phyloP scores from a whole-genome alignment of 2,888 invertebrate species.

The Sabatieria punctata region DNA sequence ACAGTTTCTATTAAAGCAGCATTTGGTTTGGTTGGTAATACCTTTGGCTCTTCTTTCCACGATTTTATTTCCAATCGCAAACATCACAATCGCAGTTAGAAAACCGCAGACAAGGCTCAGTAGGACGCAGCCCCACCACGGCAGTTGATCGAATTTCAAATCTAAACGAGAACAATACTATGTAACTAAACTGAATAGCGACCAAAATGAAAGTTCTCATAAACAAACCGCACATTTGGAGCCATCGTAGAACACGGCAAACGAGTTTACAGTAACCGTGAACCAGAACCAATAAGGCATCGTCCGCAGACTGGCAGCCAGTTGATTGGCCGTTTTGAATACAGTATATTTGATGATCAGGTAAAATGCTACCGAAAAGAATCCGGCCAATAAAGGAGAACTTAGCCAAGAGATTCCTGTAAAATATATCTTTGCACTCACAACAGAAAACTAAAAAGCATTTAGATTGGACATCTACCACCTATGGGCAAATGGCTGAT shows the following conservation, averaged over 20 bases:
- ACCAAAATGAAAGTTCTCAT: background rate
- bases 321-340: slow-evolving; percentile 3
- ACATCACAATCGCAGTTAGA: too few species aligned
- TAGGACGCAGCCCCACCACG: slow-evolving; percentile 10
- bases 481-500: too few species aligned
- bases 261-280: slow-evolving; percentile 8
- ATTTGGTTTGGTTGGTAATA: too few species aligned
- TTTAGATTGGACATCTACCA: too few species aligned
- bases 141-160: slow-evolving; percentile 7
- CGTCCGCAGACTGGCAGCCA: slow-evolving; percentile 3
- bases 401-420: slow-evolving; percentile 11
- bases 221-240: slow-evolving; percentile 7
- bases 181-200: background rate
- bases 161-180: background rate
- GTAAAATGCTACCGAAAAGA: slow-evolving; percentile 9
- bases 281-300: slow-evolving; percentile 10
- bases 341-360: slow-evolving; percentile 7
- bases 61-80: too few species aligned
- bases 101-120: slow-evolving; percentile 8
- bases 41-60: too few species aligned
- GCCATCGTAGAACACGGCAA: slow-evolving; percentile 10
- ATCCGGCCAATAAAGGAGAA: slow-evolving; percentile 12
- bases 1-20: too few species aligned
- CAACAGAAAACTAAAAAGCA: too few species aligned
- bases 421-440: slow-evolving; percentile 2